Evolutionary conservation across 2,888 invertebrate species (phyloP).

Genomic region (Esperia sulphurella): DNA sequence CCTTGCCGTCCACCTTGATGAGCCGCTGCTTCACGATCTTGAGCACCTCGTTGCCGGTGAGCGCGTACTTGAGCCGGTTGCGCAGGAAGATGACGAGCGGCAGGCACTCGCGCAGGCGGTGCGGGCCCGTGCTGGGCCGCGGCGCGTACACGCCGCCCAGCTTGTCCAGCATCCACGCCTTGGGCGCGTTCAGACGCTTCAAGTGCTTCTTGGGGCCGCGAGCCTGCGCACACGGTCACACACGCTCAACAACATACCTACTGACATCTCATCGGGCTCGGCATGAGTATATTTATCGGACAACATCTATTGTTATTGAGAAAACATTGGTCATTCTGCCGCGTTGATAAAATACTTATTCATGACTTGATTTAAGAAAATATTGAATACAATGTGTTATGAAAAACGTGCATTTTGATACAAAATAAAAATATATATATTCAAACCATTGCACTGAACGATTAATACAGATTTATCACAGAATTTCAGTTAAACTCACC

Average conservation of each 20-base stretch:
- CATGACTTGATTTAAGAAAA: background rate
- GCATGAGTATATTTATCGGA: too few relatives aligned
- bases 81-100: constrained; percentile 98
- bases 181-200: constrained; percentile 99
- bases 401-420: background rate
- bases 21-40: constrained; percentile 99
- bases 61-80: constrained; percentile 98
- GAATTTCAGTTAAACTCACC: constrained; percentile 52
- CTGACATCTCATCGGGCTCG: background rate
- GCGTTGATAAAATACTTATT: too few relatives aligned
- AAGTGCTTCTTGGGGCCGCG: constrained; percentile 99
- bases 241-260: background rate
- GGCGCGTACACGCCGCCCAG: constrained; percentile 98
- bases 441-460: constrained; percentile 17
- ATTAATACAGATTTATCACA: constrained; percentile 49
- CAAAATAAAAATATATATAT: background rate
- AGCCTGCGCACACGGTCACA: constrained; percentile 81
- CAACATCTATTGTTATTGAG: too few relatives aligned
- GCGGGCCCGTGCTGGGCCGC: constrained; percentile 97
- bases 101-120: constrained; percentile 97
- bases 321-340: too few relatives aligned
- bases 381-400: background rate
- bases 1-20: constrained; percentile 98
- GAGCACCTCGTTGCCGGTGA: constrained; percentile 97
- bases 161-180: constrained; percentile 99